Conservation (phyloP, 1,140 invertebrate species). For the Sitobion miscanthi region DNA sequence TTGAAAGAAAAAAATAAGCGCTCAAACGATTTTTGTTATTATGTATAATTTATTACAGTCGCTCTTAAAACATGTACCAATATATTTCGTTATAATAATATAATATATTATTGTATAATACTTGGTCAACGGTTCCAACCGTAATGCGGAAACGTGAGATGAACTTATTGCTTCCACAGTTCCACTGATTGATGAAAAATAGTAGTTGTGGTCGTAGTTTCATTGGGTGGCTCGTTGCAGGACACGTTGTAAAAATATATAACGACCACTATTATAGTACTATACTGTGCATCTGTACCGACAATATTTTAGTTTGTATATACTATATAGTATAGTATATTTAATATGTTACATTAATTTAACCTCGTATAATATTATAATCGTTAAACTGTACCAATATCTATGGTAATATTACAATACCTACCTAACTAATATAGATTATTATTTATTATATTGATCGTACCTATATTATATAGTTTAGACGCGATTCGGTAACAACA, state of each 20-base stretch:
- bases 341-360: background rate
- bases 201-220: background rate
- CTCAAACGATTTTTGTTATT: background rate
- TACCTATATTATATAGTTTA: background rate
- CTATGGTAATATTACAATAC: background rate
- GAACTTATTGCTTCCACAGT: too few relatives aligned
- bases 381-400: background rate
- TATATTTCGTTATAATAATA: background rate
- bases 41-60: too few relatives aligned
- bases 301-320: background rate
- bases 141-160: background rate
- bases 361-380: background rate
- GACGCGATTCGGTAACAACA: background rate
- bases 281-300: background rate
- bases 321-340: background rate
- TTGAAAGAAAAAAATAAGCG: background rate
- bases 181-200: background rate
- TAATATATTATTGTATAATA: background rate
- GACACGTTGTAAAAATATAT: background rate
- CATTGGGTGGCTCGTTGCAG: background rate
- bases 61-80: background rate
- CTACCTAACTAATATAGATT: background rate
- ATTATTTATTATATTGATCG: background rate
- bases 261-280: background rate
- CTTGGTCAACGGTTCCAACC: background rate